phyloP scores from a whole-genome alignment of 2,888 invertebrate species.

The Ctena decussata region DNA sequence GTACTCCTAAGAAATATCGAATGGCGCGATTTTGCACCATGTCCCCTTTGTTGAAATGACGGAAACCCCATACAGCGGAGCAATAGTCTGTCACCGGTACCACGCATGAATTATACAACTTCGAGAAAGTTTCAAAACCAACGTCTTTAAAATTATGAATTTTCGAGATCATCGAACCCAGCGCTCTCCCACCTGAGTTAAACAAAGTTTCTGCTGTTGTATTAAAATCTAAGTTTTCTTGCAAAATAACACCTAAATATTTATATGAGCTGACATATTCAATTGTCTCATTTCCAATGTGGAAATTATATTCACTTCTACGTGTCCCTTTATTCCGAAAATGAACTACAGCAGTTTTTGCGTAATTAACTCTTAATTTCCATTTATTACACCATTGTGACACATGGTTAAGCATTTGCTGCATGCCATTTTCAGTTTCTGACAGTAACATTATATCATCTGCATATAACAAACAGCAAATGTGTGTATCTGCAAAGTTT shows the following conservation, averaged over 20 bases:
- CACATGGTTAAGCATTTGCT: not conserved
- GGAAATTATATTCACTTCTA: not conserved
- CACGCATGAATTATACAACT: not conserved
- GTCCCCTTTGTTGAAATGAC: not conserved
- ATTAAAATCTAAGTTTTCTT: not conserved
- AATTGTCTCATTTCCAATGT: not conserved
- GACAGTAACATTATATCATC: not conserved
- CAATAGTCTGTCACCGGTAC: not conserved
- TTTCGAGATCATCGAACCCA: constrained; percentile 13
- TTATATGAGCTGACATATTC: not conserved
- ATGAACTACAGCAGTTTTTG: not conserved
- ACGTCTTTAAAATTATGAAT: constrained; percentile 18
- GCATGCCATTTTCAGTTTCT: not conserved
- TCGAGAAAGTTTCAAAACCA: not conserved
- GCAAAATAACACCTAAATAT: not conserved
- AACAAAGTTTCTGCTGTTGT: not conserved
- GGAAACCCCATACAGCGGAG: not conserved
- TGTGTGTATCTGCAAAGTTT: not conserved
- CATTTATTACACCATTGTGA: not conserved
- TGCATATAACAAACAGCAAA: not conserved
- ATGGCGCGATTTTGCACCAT: not conserved
- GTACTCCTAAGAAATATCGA: not conserved
- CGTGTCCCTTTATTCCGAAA: not conserved
- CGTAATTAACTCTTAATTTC: not conserved
- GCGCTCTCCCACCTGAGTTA: constrained; percentile 12